phyloP scores from a whole-genome alignment of 2,113 vertebrate genomes.

The Sitta europaea region DNA sequence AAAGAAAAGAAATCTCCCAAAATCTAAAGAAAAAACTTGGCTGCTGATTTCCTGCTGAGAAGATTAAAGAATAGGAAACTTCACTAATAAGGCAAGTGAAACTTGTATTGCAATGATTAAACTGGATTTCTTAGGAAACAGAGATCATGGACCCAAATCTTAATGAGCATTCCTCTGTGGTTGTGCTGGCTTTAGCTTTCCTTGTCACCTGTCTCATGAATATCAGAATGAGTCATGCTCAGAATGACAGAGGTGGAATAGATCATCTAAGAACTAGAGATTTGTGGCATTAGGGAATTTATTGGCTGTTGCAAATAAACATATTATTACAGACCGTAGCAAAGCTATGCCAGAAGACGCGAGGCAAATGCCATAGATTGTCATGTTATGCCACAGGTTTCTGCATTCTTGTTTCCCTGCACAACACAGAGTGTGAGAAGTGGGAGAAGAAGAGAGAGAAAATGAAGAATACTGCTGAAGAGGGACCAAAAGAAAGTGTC shows the following conservation, averaged over 20 bases:
- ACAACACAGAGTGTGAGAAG: neutral
- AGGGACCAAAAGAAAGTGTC: neutral
- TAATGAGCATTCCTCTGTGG: neutral
- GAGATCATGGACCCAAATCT: neutral
- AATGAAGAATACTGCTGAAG: neutral
- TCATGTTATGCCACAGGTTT: constrained; percentile 2
- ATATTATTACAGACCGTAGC: neutral
- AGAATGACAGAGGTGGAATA: neutral
- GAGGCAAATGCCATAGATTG: neutral
- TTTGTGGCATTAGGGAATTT: neutral
- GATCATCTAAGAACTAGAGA: neutral
- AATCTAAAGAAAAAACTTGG: neutral
- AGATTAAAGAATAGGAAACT: neutral
- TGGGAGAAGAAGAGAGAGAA: neutral
- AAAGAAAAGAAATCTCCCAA: neutral
- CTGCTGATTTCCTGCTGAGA: neutral
- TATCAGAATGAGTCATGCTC: neutral
- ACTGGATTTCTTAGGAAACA: neutral
- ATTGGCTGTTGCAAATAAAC: neutral
- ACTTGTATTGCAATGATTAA: neutral
- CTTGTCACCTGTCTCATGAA: neutral
- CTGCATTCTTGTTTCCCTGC: neutral
- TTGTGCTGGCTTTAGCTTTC: neutral
- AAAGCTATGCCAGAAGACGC: neutral
- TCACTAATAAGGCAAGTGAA: neutral